A percentile compares a stretch with the other conserved stretches of the same genome.
These are phyloP conservation scores for Verasper variegatus DNA, from an alignment of 2,113 vertebrate genomes.

Conservation along the genomic window DNA sequence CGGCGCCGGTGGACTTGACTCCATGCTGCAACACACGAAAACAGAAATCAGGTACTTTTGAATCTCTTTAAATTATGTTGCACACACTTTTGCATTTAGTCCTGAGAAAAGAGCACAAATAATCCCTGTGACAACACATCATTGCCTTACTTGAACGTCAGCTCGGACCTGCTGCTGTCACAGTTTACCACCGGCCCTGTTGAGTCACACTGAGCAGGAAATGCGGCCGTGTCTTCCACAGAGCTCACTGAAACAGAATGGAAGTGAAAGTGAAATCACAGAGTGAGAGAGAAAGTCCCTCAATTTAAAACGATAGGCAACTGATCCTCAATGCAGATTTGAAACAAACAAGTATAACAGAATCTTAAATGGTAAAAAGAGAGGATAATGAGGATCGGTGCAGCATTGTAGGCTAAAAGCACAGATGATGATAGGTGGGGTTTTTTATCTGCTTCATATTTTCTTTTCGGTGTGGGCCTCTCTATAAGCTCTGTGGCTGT, in stretches of 20 bases:
- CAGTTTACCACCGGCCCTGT: conserved; percentile 65
- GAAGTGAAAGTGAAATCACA: conserved; percentile 55
- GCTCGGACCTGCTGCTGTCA: conserved; percentile 76
- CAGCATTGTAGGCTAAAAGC: not conserved
- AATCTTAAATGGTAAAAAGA: not conserved
- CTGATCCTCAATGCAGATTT: not conserved
- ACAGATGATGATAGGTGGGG: no score
- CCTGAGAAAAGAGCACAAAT: not conserved
- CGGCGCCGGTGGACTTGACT: conserved; percentile 81
- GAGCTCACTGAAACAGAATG: conserved; percentile 73
- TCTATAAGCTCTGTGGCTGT: no score
- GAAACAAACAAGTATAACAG: not conserved
- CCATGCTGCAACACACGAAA: conserved; percentile 82
- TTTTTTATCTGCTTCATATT: no score
- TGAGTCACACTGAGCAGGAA: conserved; percentile 79
- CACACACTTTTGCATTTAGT: not conserved
- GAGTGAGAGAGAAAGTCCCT: conserved; percentile 30
- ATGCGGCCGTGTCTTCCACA: conserved; percentile 82
- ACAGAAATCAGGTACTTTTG: conserved; percentile 1
- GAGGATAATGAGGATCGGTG: not conserved
- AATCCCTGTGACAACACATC: not conserved
- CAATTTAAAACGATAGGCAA: not conserved
- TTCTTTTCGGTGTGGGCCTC: not conserved
- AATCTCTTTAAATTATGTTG: not conserved
- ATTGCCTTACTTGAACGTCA: conserved; percentile 84